Percentiles rank a stretch among this genome's conserved stretches.
Evolutionary conservation across 2,888 invertebrate species (phyloP).

Genomic region (Pristionchus arcanus): DNA sequence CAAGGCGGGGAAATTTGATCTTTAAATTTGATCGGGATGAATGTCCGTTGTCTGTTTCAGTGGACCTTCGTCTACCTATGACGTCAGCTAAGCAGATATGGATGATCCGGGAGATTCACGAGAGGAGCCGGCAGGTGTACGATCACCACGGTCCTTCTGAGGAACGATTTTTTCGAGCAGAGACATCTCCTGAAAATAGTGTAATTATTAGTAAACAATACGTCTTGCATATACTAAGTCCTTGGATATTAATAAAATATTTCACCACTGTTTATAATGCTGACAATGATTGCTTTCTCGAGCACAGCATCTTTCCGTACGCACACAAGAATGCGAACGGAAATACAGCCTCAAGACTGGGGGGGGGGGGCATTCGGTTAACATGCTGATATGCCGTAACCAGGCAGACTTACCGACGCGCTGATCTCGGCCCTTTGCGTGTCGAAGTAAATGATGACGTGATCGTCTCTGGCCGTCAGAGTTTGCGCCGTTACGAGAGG

Average conservation of each 20-base stretch:
- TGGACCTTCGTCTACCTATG: not conserved
- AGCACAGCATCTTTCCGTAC: too few relatives aligned
- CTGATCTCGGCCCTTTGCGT: constrained; percentile 23
- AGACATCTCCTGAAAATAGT: constrained; percentile 31
- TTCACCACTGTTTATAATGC: too few relatives aligned
- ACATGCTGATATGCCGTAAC: too few relatives aligned
- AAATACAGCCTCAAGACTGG: too few relatives aligned
- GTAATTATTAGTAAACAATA: not conserved
- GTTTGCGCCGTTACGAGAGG: constrained; percentile 35
- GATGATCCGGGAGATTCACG: constrained; percentile 49
- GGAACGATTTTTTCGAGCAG: constrained; percentile 52
- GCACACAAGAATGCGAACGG: too few relatives aligned
- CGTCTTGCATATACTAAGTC: too few relatives aligned
- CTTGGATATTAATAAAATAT: not conserved
- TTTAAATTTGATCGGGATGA: too few relatives aligned
- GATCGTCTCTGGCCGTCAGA: constrained; percentile 43
- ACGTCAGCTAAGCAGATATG: not conserved
- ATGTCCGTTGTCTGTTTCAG: too few relatives aligned
- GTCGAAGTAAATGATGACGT: constrained; percentile 54
- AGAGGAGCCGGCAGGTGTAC: not conserved
- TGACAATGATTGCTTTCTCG: too few relatives aligned
- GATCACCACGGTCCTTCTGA: not conserved
- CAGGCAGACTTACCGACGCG: not conserved
- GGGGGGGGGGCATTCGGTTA: too few relatives aligned
- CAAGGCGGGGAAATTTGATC: too few relatives aligned